Percentiles rank a stretch among this genome's conserved stretches.
phyloP scores from a whole-genome alignment of 2,797 vertebrate genomes.

The Lacerta agilis region DNA sequence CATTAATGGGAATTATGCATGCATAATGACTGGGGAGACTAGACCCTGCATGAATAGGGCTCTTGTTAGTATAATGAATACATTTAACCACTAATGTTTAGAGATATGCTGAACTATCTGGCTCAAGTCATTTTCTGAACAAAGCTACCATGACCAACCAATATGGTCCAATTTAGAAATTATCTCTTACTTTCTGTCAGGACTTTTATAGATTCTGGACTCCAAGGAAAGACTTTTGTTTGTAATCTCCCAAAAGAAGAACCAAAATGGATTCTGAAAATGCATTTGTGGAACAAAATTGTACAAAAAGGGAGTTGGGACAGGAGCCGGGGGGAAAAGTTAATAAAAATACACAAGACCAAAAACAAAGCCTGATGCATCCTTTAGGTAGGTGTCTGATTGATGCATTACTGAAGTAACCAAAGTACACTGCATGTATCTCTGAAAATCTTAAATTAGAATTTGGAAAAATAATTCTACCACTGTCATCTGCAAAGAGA shows the following conservation, averaged over 20 bases:
- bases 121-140: constrained; percentile 61
- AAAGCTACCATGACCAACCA: constrained; percentile 59
- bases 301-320: background rate
- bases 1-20: constrained; percentile 72
- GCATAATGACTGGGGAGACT: constrained; percentile 66
- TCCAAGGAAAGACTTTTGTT: background rate
- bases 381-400: background rate
- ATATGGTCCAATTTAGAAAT: constrained; percentile 31
- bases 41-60: constrained; percentile 63
- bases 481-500: background rate
- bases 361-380: background rate
- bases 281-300: background rate
- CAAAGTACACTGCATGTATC: background rate
- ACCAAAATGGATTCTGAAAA: background rate
- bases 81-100: constrained; percentile 67
- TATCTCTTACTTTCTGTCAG: background rate
- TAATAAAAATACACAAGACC: background rate
- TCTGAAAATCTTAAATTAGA: background rate
- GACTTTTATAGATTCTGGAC: background rate
- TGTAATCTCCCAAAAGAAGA: background rate
- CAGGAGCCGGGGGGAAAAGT: too few species aligned
- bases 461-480: background rate
- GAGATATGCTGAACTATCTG: constrained; percentile 60
- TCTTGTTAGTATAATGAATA: constrained; percentile 73
- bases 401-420: background rate